phyloP scores from a whole-genome alignment of 1,140 invertebrate species.

The Cepaea nemoralis region DNA sequence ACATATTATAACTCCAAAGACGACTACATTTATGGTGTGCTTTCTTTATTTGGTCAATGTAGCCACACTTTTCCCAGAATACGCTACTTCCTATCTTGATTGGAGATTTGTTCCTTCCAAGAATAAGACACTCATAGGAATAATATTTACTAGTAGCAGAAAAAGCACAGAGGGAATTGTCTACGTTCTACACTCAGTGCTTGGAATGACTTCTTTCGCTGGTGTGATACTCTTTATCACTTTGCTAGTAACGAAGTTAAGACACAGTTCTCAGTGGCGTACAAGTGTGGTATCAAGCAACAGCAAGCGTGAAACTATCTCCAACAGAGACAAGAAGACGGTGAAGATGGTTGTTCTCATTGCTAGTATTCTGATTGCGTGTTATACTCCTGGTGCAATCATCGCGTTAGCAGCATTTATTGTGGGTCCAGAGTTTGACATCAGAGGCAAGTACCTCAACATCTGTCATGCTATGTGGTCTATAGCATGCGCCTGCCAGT shows the following conservation, averaged over 20 bases:
- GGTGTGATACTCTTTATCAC: neutral
- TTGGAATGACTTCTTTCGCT: neutral
- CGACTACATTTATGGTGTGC: neutral
- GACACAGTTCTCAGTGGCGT: neutral
- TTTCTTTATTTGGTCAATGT: neutral
- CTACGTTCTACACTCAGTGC: neutral
- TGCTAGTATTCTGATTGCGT: neutral
- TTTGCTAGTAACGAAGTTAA: neutral
- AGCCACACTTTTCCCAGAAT: neutral
- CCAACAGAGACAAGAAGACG: neutral
- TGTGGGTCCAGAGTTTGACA: neutral
- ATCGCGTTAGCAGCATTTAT: neutral
- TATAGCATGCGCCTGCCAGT: no score
- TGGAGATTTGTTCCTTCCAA: neutral
- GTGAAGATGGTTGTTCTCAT: neutral
- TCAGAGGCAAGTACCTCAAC: neutral
- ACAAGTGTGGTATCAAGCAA: neutral
- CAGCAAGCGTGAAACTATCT: neutral
- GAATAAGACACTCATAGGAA: neutral
- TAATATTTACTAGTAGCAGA: neutral
- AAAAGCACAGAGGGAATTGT: neutral
- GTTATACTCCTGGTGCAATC: neutral
- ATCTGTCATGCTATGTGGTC: neutral
- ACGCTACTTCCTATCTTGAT: neutral
- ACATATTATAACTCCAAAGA: neutral